phyloP scores from a whole-genome alignment of 1,140 invertebrate species.

The Aphelinus atriplicis region DNA sequence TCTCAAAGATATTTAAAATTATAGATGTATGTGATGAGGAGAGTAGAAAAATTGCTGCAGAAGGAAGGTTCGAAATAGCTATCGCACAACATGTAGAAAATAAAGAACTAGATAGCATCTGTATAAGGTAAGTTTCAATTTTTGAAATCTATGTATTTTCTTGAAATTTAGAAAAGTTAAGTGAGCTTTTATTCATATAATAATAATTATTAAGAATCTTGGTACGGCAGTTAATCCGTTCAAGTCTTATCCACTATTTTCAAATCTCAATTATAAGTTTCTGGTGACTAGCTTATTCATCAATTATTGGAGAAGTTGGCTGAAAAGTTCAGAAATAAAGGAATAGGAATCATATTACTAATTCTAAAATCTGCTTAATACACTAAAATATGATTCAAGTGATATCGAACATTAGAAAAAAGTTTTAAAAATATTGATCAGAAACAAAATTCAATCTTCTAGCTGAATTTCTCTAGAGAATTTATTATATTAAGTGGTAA shows the following conservation, averaged over 20 bases:
- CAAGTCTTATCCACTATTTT: not conserved
- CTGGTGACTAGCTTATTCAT: constrained; percentile 77
- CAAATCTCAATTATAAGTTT: constrained; percentile 69
- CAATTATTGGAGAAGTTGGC: constrained; percentile 78
- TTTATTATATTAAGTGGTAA: constrained; percentile 87
- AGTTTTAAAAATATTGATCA: constrained; percentile 75
- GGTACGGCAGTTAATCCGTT: not conserved
- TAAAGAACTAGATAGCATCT: constrained; percentile 89
- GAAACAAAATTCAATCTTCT: constrained; percentile 80
- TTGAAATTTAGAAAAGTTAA: constrained; percentile 22
- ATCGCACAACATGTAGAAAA: constrained; percentile 71
- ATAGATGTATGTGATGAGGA: constrained; percentile 83
- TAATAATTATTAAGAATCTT: not conserved
- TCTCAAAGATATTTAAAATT: constrained; percentile 75
- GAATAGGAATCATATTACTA: constrained; percentile 86
- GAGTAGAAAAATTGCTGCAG: constrained; percentile 72
- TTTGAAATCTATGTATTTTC: constrained; percentile 30
- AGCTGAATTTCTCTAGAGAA: constrained; percentile 83
- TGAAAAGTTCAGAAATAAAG: constrained; percentile 78
- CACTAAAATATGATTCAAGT: constrained; percentile 87
- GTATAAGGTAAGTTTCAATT: constrained; percentile 79
- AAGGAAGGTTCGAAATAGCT: constrained; percentile 74
- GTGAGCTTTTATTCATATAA: not conserved
- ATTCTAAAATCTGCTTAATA: constrained; percentile 83
- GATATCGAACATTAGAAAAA: constrained; percentile 86